These are phyloP conservation scores for Drosophila mulleri DNA, from an alignment of 2,888 invertebrate genomes.

Conservation along the genomic window DNA sequence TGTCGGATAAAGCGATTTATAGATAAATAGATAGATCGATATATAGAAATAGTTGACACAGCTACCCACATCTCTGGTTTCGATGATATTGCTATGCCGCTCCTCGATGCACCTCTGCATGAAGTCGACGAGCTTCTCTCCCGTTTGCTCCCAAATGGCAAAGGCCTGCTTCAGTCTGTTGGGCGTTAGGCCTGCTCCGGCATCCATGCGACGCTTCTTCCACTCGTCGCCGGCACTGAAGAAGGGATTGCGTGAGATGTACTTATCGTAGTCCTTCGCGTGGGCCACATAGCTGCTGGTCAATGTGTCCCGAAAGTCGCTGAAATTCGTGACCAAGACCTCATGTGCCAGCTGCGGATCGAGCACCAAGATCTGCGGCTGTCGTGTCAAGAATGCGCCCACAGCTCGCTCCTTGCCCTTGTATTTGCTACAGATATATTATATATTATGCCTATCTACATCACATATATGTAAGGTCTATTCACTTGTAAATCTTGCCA, in stretches of 20 bases:
- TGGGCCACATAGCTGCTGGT: constrained; percentile 60
- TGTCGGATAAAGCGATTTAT: constrained; percentile 25
- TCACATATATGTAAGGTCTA: background rate
- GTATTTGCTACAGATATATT: constrained; percentile 65
- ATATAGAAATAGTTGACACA: too few relatives aligned
- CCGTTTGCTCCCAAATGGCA: constrained; percentile 68
- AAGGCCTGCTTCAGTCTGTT: constrained; percentile 83
- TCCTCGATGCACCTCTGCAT: constrained; percentile 36
- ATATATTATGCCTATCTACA: background rate
- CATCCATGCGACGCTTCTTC: constrained; percentile 85
- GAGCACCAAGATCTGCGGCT: constrained; percentile 83
- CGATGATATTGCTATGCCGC: constrained; percentile 52
- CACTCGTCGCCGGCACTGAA: constrained; percentile 79
- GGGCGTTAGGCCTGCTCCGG: constrained; percentile 86
- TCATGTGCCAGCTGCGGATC: constrained; percentile 84
- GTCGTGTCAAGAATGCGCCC: constrained; percentile 83
- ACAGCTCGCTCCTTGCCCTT: constrained; percentile 78
- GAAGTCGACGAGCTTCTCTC: constrained; percentile 56
- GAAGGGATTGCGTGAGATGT: constrained; percentile 61
- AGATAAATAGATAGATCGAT: background rate
- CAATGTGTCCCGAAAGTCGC: constrained; percentile 78
- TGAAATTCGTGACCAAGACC: constrained; percentile 85
- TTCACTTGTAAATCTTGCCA: constrained; percentile 63
- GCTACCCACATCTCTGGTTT: constrained; percentile 73
- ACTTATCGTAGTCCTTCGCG: constrained; percentile 55